Base-by-base conservation (phyloP, 2,113 vertebrate species). In the Centropristis striata region DNA sequence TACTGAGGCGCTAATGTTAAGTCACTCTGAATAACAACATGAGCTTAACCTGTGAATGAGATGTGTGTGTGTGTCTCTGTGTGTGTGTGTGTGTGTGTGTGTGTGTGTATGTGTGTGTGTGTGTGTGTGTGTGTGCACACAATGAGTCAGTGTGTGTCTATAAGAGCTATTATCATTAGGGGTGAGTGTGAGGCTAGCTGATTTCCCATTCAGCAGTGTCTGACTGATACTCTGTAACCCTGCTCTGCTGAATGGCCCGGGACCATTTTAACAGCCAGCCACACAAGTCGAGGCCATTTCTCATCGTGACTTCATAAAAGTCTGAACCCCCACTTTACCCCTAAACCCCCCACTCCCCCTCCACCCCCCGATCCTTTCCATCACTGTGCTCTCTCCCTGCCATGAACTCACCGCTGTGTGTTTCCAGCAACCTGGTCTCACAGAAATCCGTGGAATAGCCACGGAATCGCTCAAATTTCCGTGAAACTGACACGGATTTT, bases 301-400 rank as follows among this genome's bases (percentile, higher is more conserved):
- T 93, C 88, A 87, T 80, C 25, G 85, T 76, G 88, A 90, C 93
- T 91, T 92, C 90, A 90, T 91, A 90, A 92, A 91, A 90, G 87
- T 87, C 83, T 55, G 55, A 54, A 59, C 44, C 81, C 53, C 28
- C 51, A 32, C 36, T 64, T 50, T 59, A 76, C 66, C 73, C 73
- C 59, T 25, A 65, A 53, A 65, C 75, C 20, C 63, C 16, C 55
- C 36, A 4, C 36, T 13, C 32, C 46, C 44, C 47, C 23, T n/a
- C 21, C 25, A 9, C 21, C 42, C 58, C 37, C n/a, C 57, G 4
- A 36, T 49, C 72, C 21, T 42, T 58, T 60, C 68, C 37, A 36
- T 63, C 57, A 15, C 37, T 23, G 15, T 21, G 16, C 10, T 77
- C 42, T 37, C 61, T 68, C 10, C 21, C 66, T 69, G 18, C 58